phyloP scores from a whole-genome alignment of 2,888 invertebrate species.

The Acanthosepion esculentum region DNA sequence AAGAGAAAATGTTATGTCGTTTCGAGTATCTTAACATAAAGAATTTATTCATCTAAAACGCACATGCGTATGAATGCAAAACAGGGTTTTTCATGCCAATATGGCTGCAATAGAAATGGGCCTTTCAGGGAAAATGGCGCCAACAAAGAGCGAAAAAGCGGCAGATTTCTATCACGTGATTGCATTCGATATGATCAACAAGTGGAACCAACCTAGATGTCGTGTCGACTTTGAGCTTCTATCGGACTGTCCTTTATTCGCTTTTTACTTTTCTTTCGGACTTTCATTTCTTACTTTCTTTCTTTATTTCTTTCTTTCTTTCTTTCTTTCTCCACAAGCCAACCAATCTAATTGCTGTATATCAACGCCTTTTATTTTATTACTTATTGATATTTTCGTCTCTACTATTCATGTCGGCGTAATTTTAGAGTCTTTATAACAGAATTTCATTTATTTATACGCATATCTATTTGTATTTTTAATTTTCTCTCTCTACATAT shows the following conservation, averaged over 20 bases:
- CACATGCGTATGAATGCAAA: constrained; percentile 33
- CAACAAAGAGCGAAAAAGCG: constrained; percentile 17
- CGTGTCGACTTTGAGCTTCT: not conserved
- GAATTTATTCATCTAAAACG: constrained; percentile 23
- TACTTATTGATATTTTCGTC: too few relatives aligned
- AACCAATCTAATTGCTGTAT: too few relatives aligned
- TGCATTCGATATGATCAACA: constrained; percentile 33
- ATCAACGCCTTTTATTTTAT: too few relatives aligned
- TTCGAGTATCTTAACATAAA: constrained; percentile 8
- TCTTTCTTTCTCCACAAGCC: not conserved
- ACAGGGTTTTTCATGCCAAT: constrained; percentile 8
- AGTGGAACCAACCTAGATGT: not conserved
- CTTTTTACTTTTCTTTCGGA: not conserved
- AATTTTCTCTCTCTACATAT: too few relatives aligned
- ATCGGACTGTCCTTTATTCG: not conserved
- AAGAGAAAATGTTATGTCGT: constrained; percentile 33
- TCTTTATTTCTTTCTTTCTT: not conserved
- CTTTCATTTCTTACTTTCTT: not conserved
- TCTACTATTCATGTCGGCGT: too few relatives aligned
- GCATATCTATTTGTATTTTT: too few relatives aligned
- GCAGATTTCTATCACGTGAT: not conserved
- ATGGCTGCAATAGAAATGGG: constrained; percentile 7
- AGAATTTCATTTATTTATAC: too few relatives aligned
- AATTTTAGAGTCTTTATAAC: too few relatives aligned
- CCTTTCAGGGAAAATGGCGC: not conserved